Conservation (phyloP, 1,140 invertebrate species). For the Macrostomum lignano region DNA sequence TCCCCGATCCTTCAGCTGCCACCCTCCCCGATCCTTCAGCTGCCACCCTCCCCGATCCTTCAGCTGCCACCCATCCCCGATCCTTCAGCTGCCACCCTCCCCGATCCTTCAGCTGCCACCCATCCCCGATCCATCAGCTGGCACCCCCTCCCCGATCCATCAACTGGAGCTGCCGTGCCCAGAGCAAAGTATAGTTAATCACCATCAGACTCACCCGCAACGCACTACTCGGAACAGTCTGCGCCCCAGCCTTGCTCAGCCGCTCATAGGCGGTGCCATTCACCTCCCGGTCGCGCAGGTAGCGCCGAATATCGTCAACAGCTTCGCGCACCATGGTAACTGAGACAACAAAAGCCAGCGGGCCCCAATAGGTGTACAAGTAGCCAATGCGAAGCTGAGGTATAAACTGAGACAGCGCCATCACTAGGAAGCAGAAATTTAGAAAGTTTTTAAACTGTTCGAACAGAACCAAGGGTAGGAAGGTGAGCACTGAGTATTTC, state of each 20-base stretch:
- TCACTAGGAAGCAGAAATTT: conserved; percentile 85
- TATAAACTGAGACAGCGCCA: conserved; percentile 90
- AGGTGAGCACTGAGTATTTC: conserved; percentile 92
- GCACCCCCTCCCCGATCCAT: too few species aligned
- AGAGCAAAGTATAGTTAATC: background rate
- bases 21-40: too few species aligned
- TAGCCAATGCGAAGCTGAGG: conserved; percentile 80
- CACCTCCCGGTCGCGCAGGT: conserved; percentile 67
- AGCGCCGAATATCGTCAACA: conserved; percentile 69
- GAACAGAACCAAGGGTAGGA: conserved; percentile 72
- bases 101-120: too few species aligned
- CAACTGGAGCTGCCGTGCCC: background rate
- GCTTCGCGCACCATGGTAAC: conserved; percentile 84
- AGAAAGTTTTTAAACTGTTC: conserved; percentile 97
- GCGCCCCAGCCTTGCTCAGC: conserved; percentile 26
- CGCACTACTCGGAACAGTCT: background rate
- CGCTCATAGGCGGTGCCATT: conserved; percentile 35
- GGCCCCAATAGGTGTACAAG: conserved; percentile 94
- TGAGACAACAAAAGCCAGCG: conserved; percentile 67
- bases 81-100: too few species aligned
- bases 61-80: too few species aligned
- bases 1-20: too few species aligned
- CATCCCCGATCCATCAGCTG: too few species aligned
- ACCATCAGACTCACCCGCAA: background rate
- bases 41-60: too few species aligned